A percentile compares a stretch with the other conserved stretches of the same genome.
Evolutionary conservation across 1,140 invertebrate species (phyloP).

Genomic region (Drosophila serrata): DNA sequence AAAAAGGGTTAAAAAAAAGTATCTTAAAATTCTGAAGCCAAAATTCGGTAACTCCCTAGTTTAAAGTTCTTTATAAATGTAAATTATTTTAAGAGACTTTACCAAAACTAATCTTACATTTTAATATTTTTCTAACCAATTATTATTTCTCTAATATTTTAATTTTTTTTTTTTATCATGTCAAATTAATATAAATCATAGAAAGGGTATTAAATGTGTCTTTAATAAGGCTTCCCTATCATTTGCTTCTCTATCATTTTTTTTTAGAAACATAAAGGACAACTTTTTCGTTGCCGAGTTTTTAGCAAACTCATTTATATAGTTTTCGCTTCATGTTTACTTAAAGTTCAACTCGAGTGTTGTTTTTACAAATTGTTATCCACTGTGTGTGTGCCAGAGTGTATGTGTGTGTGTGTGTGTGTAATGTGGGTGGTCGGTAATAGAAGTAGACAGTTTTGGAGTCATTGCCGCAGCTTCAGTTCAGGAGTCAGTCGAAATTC

Average conservation of each 20-base stretch:
- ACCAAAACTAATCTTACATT: no score
- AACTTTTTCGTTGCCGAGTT: slow-evolving; percentile 73
- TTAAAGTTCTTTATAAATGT: no score
- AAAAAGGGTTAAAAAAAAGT: no score
- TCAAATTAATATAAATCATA: accelerated
- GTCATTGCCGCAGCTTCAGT: slow-evolving; percentile 28
- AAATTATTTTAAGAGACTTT: neutral
- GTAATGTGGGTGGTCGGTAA: slow-evolving; percentile 42
- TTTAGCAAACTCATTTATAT: slow-evolving; percentile 83
- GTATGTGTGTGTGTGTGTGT: slow-evolving; percentile 9
- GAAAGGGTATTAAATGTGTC: slow-evolving; percentile 5
- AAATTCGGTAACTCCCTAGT: neutral
- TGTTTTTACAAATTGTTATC: slow-evolving; percentile 84
- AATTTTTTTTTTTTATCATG: neutral
- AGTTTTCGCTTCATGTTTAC: slow-evolving; percentile 80
- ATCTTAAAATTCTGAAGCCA: neutral
- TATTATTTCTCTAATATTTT: neutral
- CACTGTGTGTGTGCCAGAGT: slow-evolving; percentile 41
- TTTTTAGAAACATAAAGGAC: slow-evolving; percentile 29
- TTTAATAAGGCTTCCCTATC: neutral
- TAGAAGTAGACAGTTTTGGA: slow-evolving; percentile 52
- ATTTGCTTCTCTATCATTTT: neutral
- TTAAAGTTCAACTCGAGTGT: slow-evolving; percentile 82
- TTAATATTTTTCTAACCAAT: neutral
- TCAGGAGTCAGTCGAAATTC: slow-evolving; percentile 32